Evolutionary conservation across 2,113 vertebrate species (phyloP).

Genomic region (Cryptotis parvus): DNA sequence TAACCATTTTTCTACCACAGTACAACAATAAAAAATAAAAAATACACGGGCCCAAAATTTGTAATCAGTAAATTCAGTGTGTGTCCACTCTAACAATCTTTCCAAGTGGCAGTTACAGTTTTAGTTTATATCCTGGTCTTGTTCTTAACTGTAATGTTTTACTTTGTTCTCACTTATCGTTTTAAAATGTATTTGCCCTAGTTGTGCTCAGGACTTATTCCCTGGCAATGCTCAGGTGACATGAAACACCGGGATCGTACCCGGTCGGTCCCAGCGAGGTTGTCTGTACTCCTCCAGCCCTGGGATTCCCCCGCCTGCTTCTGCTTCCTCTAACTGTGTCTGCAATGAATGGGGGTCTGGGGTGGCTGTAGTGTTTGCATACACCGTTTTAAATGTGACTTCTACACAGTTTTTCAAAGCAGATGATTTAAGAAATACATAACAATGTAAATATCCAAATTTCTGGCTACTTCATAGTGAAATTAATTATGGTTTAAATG

Average conservation of each 20-base stretch:
- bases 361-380: no score
- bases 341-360: no score
- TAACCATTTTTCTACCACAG: constrained; percentile 3
- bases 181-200: no score
- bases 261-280: no score
- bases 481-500: constrained; percentile 28
- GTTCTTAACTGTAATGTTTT: neutral
- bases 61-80: neutral
- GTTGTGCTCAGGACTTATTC: no score
- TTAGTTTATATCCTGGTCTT: neutral
- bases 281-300: no score
- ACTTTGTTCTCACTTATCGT: neutral
- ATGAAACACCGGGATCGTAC: no score
- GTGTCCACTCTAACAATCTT: neutral
- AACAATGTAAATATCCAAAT: constrained; percentile 4
- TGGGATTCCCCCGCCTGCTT: no score
- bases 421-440: neutral
- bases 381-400: neutral
- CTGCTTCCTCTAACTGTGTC: no score
- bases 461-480: constrained; percentile 25
- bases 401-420: constrained; percentile 24
- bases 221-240: no score
- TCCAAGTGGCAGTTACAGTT: neutral
- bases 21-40: no score
- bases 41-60: neutral